Evolutionary conservation across 1,140 invertebrate genomes (phyloP).

Genomic region (Lepidurus arcticus): DNA sequence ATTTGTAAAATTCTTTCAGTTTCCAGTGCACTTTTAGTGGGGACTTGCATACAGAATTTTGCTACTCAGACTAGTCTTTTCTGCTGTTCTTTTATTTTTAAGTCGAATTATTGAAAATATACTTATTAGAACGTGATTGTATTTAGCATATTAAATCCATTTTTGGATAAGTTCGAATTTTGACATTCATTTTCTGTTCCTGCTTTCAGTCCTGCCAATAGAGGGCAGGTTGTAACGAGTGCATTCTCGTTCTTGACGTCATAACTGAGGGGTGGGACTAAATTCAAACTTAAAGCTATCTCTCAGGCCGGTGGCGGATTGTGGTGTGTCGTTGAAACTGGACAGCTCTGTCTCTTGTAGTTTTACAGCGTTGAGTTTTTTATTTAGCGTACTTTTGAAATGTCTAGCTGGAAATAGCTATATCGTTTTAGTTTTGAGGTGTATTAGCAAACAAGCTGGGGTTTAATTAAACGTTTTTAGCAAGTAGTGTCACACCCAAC

Average conservation of each 20-base stretch:
- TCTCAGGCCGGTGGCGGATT: background rate
- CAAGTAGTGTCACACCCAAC: background rate
- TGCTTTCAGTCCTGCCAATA: too few relatives aligned
- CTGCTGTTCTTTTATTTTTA: too few relatives aligned
- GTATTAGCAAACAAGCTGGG: background rate
- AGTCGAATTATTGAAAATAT: too few relatives aligned
- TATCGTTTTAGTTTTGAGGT: background rate
- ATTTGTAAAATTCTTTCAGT: constrained; percentile 7
- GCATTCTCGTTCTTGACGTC: background rate
- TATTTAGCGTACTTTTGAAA: background rate
- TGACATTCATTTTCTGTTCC: too few relatives aligned
- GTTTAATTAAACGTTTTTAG: background rate
- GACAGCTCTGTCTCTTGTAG: background rate
- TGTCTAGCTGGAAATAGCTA: background rate
- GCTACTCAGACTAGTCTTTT: background rate
- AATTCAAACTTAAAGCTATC: constrained; percentile 9
- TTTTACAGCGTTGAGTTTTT: background rate
- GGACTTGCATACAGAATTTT: constrained; percentile 16
- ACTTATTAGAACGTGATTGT: too few relatives aligned
- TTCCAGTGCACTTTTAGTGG: constrained; percentile 3
- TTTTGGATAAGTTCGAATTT: too few relatives aligned
- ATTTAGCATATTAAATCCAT: too few relatives aligned
- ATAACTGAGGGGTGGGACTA: background rate
- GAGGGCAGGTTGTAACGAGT: too few relatives aligned
- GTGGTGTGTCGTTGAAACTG: background rate